Conservation (phyloP, 1,140 invertebrate genomes). For the Ridgeia piscesae region DNA sequence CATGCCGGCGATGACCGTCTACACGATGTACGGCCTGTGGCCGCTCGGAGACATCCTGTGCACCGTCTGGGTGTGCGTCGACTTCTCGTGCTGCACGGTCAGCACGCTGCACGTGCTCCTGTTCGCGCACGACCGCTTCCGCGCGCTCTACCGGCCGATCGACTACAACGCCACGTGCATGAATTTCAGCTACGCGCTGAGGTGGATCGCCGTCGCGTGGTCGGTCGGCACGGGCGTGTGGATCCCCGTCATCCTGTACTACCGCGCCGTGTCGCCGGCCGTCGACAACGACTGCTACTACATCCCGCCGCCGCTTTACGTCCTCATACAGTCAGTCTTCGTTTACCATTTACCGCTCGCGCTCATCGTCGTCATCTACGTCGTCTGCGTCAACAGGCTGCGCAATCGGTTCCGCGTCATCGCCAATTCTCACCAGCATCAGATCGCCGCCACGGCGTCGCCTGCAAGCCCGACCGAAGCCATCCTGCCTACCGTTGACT, state of each 20-base stretch:
- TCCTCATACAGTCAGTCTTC: neutral
- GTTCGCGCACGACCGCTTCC: constrained; percentile 80
- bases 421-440: neutral
- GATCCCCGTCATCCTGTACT: neutral
- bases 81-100: constrained; percentile 37
- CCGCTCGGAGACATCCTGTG: constrained; percentile 24
- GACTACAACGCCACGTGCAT: constrained; percentile 65
- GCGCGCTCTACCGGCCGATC: constrained; percentile 79
- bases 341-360: neutral
- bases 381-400: constrained; percentile 10
- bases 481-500: neutral
- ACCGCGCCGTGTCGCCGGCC: neutral
- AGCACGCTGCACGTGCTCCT: constrained; percentile 72
- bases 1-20: constrained; percentile 32
- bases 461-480: neutral
- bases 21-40: constrained; percentile 32
- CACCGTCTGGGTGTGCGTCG: constrained; percentile 28
- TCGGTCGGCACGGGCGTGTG: neutral
- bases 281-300: constrained; percentile 13
- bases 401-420: constrained; percentile 19
- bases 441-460: neutral
- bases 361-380: constrained; percentile 14
- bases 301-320: constrained; percentile 8
- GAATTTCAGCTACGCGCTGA: neutral
- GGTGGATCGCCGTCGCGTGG: neutral